Evolutionary conservation across 2,888 invertebrate genomes (phyloP).

Genomic region (Hymenopus coronatus): DNA sequence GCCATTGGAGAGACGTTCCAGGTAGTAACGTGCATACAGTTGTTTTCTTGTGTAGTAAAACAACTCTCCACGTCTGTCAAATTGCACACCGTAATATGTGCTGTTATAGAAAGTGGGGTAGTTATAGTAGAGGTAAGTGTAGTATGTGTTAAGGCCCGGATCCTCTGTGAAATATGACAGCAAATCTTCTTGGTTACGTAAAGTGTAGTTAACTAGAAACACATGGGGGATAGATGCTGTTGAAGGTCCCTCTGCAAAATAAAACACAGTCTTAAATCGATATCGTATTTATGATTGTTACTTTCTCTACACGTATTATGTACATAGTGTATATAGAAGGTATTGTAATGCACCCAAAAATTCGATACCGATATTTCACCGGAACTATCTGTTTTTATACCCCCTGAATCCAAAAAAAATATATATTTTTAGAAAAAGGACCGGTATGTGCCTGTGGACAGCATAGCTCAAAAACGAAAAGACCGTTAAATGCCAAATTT

Average conservation of each 20-base stretch:
- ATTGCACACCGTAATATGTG: conserved; percentile 51
- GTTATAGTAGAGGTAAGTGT: conserved; percentile 57
- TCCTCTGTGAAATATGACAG: conserved; percentile 73
- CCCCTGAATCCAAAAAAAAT: no score
- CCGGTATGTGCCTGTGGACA: no score
- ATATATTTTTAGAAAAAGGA: no score
- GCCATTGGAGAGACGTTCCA: conserved; percentile 70
- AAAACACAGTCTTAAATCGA: neutral
- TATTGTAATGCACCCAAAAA: no score
- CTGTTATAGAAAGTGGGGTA: conserved; percentile 65
- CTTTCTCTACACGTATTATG: no score
- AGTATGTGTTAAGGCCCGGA: conserved; percentile 60
- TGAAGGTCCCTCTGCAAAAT: neutral
- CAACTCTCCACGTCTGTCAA: conserved; percentile 62
- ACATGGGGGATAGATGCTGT: conserved; percentile 49
- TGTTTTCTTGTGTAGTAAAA: conserved; percentile 41
- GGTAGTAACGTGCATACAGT: conserved; percentile 54
- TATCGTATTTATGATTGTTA: no score
- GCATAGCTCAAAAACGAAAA: no score
- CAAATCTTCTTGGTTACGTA: conserved; percentile 55
- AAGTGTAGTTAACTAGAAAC: conserved; percentile 62
- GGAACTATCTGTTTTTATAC: no score
- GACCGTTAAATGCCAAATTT: no score
- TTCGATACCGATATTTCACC: no score
- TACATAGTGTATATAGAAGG: no score